Evolutionary conservation across 2,888 invertebrate genomes (phyloP).

Genomic region (Venustoraphidia nigricollis): DNA sequence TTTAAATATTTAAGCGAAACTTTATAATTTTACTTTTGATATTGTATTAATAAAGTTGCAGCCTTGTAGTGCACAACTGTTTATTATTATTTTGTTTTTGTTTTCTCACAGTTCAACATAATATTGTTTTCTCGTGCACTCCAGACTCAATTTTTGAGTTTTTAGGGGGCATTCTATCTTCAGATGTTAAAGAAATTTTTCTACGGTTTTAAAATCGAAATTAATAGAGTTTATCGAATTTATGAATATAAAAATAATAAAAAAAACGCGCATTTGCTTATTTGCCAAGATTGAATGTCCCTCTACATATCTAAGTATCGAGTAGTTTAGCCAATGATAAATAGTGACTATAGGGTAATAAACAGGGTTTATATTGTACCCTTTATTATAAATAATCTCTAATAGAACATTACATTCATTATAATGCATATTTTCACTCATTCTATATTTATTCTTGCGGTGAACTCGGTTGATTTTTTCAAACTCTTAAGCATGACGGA

Average conservation of each 20-base stretch:
- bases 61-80: background rate
- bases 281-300: background rate
- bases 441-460: too few species aligned
- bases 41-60: too few species aligned
- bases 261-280: background rate
- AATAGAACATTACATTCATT: too few species aligned
- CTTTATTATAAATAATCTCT: constrained; percentile 12
- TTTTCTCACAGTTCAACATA: too few species aligned
- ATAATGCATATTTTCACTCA: too few species aligned
- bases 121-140: background rate
- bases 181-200: background rate
- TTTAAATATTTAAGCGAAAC: background rate
- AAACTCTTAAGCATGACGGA: too few species aligned
- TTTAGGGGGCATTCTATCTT: background rate
- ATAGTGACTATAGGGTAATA: constrained; percentile 23
- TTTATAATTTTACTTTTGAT: background rate
- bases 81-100: background rate
- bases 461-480: too few species aligned
- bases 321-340: constrained; percentile 27
- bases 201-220: constrained; percentile 1
- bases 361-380: constrained; percentile 31
- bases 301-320: constrained; percentile 13
- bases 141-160: background rate
- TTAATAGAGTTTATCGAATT: background rate
- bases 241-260: background rate